These are phyloP conservation scores for Cisticola juncidis DNA, from an alignment of 2,113 vertebrate genomes.

Conservation along the genomic window DNA sequence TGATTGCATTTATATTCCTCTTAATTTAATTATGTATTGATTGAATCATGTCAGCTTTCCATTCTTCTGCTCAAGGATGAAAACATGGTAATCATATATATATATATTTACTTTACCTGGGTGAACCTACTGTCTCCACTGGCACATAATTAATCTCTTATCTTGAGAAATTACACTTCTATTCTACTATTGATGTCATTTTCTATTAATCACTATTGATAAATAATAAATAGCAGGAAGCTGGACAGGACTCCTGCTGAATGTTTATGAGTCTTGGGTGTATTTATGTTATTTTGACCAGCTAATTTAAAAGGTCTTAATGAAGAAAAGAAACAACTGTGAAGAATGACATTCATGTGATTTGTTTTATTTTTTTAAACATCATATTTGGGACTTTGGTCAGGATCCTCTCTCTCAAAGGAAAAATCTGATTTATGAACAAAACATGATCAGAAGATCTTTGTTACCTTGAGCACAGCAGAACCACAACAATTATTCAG, in stretches of 20 bases:
- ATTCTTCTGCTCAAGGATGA: background rate
- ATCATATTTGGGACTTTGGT: background rate
- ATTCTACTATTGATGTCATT: background rate
- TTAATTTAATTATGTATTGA: background rate
- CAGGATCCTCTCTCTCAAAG: background rate
- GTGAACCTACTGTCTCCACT: background rate
- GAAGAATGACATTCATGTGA: background rate
- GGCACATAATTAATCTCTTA: background rate
- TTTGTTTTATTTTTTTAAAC: background rate
- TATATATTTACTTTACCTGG: background rate
- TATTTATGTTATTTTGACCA: background rate
- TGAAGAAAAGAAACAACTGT: background rate
- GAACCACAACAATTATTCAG: background rate
- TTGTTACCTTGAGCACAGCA: background rate
- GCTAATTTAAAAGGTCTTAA: background rate
- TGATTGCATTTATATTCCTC: background rate
- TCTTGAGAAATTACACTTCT: background rate
- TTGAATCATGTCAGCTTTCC: background rate
- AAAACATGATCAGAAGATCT: background rate
- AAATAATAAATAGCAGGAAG: background rate
- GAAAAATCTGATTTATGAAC: background rate
- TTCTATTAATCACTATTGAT: background rate
- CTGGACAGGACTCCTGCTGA: background rate
- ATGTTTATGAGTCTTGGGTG: background rate
- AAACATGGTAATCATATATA: background rate